phyloP scores from a whole-genome alignment of 2,797 vertebrate genomes.

The Sebastolobus altivelis region DNA sequence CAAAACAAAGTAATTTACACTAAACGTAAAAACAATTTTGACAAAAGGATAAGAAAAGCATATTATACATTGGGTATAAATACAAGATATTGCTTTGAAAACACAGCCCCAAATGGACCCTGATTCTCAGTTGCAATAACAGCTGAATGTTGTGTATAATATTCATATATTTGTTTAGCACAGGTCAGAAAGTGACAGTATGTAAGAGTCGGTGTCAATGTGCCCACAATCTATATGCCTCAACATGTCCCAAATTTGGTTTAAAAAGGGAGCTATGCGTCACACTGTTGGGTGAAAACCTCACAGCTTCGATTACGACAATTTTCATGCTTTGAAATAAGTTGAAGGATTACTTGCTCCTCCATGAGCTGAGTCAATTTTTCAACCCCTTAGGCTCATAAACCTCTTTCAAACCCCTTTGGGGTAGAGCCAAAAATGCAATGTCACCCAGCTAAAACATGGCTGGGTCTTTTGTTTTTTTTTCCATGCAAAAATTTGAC shows the following conservation, averaged over 20 bases:
- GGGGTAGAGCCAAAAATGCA: slow-evolving; percentile 45
- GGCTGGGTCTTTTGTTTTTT: neutral
- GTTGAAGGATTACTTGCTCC: slow-evolving; percentile 60
- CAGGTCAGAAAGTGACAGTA: neutral
- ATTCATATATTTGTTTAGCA: neutral
- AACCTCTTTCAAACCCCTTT: slow-evolving; percentile 56
- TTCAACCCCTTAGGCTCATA: slow-evolving; percentile 56
- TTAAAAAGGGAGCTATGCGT: slow-evolving; percentile 25
- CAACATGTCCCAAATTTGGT: slow-evolving; percentile 29
- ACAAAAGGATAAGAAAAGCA: neutral
- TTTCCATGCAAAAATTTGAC: neutral
- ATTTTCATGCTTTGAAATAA: slow-evolving; percentile 66
- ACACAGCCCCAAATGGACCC: neutral
- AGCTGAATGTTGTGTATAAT: neutral
- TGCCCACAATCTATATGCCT: neutral
- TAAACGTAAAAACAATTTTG: neutral
- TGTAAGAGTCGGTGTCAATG: slow-evolving; percentile 4
- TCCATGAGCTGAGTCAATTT: slow-evolving; percentile 52
- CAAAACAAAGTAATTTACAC: neutral
- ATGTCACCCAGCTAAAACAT: slow-evolving; percentile 43
- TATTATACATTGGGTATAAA: neutral
- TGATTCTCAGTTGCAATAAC: neutral
- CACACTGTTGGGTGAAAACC: slow-evolving; percentile 42
- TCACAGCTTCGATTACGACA: slow-evolving; percentile 46
- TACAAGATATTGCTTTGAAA: slow-evolving; percentile 1